Base-by-base conservation (phyloP, 2,888 invertebrate species). In the Calephelis perditalis region DNA sequence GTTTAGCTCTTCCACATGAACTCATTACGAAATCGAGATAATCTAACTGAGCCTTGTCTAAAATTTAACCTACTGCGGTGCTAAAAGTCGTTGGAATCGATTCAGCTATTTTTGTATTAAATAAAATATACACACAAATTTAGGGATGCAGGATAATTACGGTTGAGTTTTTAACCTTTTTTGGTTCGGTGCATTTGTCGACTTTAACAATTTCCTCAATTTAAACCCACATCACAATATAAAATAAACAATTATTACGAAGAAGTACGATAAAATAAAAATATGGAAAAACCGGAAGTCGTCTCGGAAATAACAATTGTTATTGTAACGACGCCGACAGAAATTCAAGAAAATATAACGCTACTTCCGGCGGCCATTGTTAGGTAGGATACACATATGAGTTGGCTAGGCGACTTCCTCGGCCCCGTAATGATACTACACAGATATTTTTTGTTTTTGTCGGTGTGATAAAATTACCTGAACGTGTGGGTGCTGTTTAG, bases 301-400 rank as follows among this genome's bases (percentile, higher is more conserved):
- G 69, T 70, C 73, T 74, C 76, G 52, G 52, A 52, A 52, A 52
- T 52, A 52, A 52, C 52, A 52, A 52, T 52, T 52, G 52, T 52
- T 52, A 52, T 52, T 52, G 26, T 52, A 52, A 52, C 67, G 65
- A 58, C 59, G 62, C 62, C 65, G 67, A 65, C 65, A 70, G 74
- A 74, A 78, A 78, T 79, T 75, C 78, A 75, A 75, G 76, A 74
- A 81, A 78, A 81, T 81, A 81, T 78, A 78, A 76, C 71, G 72
- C 68, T 71, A 71, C 73, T 77, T 75, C 68, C 69, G 65, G 60
- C 71, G 71, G 67, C 72, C 72, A 71, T 76, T 76, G 52, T 52
- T 52, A 26, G 15, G 52, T 52, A 35, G 52, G 35, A 26, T 52
- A 52, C 52, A 49, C 49, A 52, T 52, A 52, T 52, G 52, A 52